A percentile compares a stretch with the other conserved stretches of the same genome.
These are phyloP conservation scores for Abscondita cerata DNA, from an alignment of 2,888 invertebrate species.

Conservation along the genomic window DNA sequence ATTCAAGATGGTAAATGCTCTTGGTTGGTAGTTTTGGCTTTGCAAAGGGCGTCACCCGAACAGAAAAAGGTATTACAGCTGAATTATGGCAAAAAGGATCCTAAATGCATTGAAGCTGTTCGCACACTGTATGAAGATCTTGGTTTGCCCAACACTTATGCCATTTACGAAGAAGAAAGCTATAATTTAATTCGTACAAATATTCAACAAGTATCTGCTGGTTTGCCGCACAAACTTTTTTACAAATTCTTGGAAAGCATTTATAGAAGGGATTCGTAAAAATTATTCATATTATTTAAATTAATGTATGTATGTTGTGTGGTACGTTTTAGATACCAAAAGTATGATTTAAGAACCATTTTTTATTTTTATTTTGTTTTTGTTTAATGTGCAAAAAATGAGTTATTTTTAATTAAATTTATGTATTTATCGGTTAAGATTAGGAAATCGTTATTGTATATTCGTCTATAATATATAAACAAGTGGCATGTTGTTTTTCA, in stretches of 20 bases:
- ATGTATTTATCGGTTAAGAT: too few relatives aligned
- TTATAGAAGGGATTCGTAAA: slow-evolving; percentile 5
- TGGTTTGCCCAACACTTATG: slow-evolving; percentile 76
- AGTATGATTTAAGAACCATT: too few relatives aligned
- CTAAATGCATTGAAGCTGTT: slow-evolving; percentile 70
- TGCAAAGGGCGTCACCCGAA: slow-evolving; percentile 75
- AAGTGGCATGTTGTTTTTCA: too few relatives aligned
- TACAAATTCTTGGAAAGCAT: slow-evolving; percentile 77
- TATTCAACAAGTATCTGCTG: slow-evolving; percentile 83
- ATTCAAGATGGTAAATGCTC: slow-evolving; percentile 96
- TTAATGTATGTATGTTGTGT: neutral
- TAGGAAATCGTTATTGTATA: too few relatives aligned
- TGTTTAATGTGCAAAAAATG: too few relatives aligned
- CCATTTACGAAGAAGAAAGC: slow-evolving; percentile 82
- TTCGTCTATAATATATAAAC: too few relatives aligned
- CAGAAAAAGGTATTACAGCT: slow-evolving; percentile 78
- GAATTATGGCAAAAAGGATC: slow-evolving; percentile 76
- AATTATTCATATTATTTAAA: neutral
- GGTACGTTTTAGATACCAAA: neutral
- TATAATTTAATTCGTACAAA: slow-evolving; percentile 82
- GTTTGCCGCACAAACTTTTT: slow-evolving; percentile 81
- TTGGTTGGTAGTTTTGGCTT: slow-evolving; percentile 90
- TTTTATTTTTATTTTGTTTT: too few relatives aligned
- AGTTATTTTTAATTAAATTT: too few relatives aligned
- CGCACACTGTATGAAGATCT: slow-evolving; percentile 77